Evolutionary conservation across 1,140 invertebrate species (phyloP), one percentile per base, ranked within the genome.

Genomic region (Drosophila nannoptera): DNA sequence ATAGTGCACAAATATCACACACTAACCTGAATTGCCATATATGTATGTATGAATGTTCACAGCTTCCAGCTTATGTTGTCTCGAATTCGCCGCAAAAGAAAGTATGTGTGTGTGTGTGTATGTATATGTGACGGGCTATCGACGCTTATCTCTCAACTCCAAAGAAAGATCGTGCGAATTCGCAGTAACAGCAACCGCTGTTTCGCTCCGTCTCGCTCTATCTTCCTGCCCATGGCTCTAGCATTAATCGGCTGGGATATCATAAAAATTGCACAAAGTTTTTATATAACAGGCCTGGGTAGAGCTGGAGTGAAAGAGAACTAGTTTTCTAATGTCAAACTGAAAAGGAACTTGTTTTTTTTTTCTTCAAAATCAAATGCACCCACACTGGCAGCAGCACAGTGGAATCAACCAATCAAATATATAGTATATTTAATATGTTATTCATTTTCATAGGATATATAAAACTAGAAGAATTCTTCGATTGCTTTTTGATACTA

Each of bases 11-110:
- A 86, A 71, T 81, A 86, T 77, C n/a, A n/a, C 81, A 86, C 68
- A 84, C 81, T 84, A 84, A 84, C 81, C 81, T 84, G 81, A 74
- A 86, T 84, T 72, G 67, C 73, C 81, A 71, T 78, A 86, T n/a
- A n/a, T n/a, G n/a, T n/a, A n/a, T n/a, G n/a, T n/a, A n/a, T n/a
- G n/a, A 84, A 86, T 66, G 81, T 69, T 45, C 40, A 33, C 62
- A 86, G 81, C 81, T 68, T 74, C 78, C 69, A 77, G n/a, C 68
- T 70, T 75, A 72, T 62, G 63, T 58, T 61, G 68, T 77, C 71
- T 77, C 64, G 52, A 75, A 82, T 75, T 78, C 72, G 52, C 54
- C 40, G 68, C 61, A 42, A 11, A 86, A 74, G 71, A 69, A 71
- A 82, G 68, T 60, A 5, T 42, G 11, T 60, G 9, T 52, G 3